Evolutionary conservation across 1,140 invertebrate species (phyloP), one percentile per base, ranked within the genome.

Genomic region (Drosophila kohkoa): DNA sequence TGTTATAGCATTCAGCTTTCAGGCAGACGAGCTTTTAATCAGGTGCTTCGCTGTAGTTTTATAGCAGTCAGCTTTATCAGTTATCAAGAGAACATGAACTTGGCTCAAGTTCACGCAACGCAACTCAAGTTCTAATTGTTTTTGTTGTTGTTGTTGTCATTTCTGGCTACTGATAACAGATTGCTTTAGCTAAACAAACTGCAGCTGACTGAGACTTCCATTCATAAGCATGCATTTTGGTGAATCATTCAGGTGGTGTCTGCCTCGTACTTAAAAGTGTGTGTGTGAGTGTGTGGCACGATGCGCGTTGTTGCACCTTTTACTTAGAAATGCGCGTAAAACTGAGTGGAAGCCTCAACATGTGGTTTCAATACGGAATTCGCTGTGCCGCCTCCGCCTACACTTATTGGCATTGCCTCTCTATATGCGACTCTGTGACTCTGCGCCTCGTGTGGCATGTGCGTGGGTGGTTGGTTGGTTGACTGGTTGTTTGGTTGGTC

Each of bases 261-360:
- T 48, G 63, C 66, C 49, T 13, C 57, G 35, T 10, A 32, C 25
- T 52, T 4, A 1, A 48, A 10, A 45, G 11, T 57, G 41, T 55
- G 4, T 55, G 48, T 46, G 20, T 55, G 48, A 38, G 20, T 62
- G 65, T 55, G 32, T 62, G 45, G 8, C 8, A 38, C 35, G 35
- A 7, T 49, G 13, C 43, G 35, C 30, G 58, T 58, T 60, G 69
- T 70, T 75, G 72, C 72, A 75, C 72, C 77, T 69, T 79, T 80
- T 74, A 73, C 65, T 74, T 77, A 75, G 83, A 83, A 88, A 78
- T 89, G 83, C 83, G 85, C 83, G 83, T 87, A 80, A 65, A 76
- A 46, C 58, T 49, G 60, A 55, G 45, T 46, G 51, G 54, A 59
- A 63, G 80, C 83, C 74, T 83, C 83, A 87, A 87, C 83, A 87